Evolutionary conservation across 1,140 invertebrate species (phyloP), one percentile per base, ranked within the genome.

Genomic region (Daktulosphaira vitifoliae): DNA sequence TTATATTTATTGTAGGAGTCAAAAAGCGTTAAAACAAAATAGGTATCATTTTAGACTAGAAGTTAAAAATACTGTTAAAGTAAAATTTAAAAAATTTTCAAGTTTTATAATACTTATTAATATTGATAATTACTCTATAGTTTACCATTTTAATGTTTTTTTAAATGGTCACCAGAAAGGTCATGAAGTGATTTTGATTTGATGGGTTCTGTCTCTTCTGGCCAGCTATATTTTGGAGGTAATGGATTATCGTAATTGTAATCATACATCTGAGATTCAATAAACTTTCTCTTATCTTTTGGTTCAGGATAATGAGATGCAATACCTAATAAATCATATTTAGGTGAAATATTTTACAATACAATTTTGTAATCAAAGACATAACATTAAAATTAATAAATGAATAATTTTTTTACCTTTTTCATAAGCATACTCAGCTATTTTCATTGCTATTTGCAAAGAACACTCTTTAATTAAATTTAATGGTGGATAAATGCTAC

Each of bases 271-370:
- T 87, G 84, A 69, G 81, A 80, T 66, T 82, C 77, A 29, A 92
- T 81, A 74, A 86, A 88, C 68, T 81, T 76, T 46, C 80, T 74
- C 71, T 88, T 83, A 72, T 91, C 82, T 68, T 82, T 80, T 66
- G 89, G 89, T 75, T 92, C 84, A 0, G 90, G 90, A 74, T 92
- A 92, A 33, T 87, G 82, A 25, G 88, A 89, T 8, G 89, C 89
- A 68, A 89, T 79, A 71, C 87, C 89, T 88, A n/a, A n/a, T 73
- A n/a, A 77, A 72, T 68, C 66, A 68, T 42, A 38, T 15, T n/a
- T n/a, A n/a, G n/a, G n/a, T n/a, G 18, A 49, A 48, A 65, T 26
- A 52, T 33, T 62, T 23, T 53, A 51, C 53, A 65, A 54, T 52
- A 66, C 29, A 68, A 67, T 50, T 65, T 23, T 29, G 7, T 33